Conservation (phyloP, 2,113 vertebrate species). For the Malurus elegans region DNA sequence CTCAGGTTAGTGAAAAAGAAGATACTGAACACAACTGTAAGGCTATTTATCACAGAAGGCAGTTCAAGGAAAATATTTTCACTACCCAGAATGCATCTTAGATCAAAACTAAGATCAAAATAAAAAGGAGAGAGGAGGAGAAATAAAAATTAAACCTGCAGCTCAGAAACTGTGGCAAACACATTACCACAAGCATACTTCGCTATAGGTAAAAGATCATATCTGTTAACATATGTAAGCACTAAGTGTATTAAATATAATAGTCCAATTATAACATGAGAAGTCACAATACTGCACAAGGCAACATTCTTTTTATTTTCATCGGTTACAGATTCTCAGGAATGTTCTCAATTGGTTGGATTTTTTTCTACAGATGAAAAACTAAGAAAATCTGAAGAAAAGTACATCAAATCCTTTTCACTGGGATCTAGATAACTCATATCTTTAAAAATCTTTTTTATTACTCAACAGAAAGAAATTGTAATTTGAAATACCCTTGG, state of each 20-base stretch:
- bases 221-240: not conserved
- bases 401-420: not conserved
- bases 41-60: not conserved
- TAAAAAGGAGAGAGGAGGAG: accelerated
- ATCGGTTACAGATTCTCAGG: not conserved
- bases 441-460: not conserved
- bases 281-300: not conserved
- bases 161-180: not conserved
- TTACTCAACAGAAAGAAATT: not conserved
- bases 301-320: not conserved
- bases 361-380: not conserved
- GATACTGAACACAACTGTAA: not conserved
- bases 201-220: not conserved
- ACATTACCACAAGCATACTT: too few species aligned
- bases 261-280: not conserved
- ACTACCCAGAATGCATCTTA: not conserved
- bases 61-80: not conserved
- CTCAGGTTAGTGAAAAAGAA: not conserved
- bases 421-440: not conserved
- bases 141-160: not conserved
- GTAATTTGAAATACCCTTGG: not conserved
- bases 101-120: not conserved
- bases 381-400: not conserved
- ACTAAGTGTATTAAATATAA: not conserved
- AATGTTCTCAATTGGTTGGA: not conserved